Conservation (phyloP, 2,888 invertebrate species). For the Drosophila nr. perissopoda region DNA sequence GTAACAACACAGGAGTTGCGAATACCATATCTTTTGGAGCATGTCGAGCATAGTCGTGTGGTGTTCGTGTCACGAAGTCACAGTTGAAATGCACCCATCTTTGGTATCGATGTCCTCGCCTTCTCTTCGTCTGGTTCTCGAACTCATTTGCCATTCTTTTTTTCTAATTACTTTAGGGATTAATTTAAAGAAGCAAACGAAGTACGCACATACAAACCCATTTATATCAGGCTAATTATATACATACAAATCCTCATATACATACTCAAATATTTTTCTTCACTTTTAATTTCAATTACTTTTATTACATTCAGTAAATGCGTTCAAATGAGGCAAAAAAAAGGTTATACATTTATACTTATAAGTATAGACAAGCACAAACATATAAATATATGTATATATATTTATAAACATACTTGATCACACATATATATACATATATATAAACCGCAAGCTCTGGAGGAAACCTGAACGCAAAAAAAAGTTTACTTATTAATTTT, state of each 20-base stretch:
- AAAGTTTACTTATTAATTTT: slow-evolving; percentile 83
- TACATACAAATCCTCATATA: slow-evolving; percentile 34
- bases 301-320: slow-evolving; percentile 72
- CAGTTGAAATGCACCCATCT: not conserved
- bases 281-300: slow-evolving; percentile 82
- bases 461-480: slow-evolving; percentile 59
- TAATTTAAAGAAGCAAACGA: slow-evolving; percentile 72
- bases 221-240: slow-evolving; percentile 48
- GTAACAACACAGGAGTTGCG: not conserved
- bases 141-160: slow-evolving; percentile 68
- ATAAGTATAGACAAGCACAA: not conserved
- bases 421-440: not conserved
- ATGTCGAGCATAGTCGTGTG: not conserved
- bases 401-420: slow-evolving; percentile 5
- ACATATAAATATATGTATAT: slow-evolving; percentile 18
- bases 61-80: slow-evolving; percentile 2
- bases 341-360: slow-evolving; percentile 20
- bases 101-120: slow-evolving; percentile 14
- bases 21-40: not conserved
- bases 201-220: slow-evolving; percentile 53
- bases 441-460: slow-evolving; percentile 21
- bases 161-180: slow-evolving; percentile 82
- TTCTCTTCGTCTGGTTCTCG: slow-evolving; percentile 50
- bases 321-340: slow-evolving; percentile 70
- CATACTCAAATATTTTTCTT: slow-evolving; percentile 65